Evolutionary conservation across 1,140 invertebrate species (phyloP), one percentile per base, ranked within the genome.

Genomic region (Leucophenga varia): DNA sequence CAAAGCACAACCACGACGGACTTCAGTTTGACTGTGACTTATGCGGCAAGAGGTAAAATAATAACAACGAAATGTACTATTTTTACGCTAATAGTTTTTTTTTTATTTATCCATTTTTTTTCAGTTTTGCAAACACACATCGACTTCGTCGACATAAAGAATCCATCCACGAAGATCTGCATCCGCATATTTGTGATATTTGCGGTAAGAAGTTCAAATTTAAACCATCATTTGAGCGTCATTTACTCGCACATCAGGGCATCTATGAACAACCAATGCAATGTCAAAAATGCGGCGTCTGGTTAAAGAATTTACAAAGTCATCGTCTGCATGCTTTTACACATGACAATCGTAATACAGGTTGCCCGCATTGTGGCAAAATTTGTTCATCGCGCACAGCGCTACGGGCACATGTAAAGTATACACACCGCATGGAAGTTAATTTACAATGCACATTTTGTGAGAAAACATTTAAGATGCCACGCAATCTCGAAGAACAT

Each of bases 131-230:
- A 3, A 68, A 68, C 18, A 45, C 65, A 0, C 64, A 64, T 22
- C 45, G 61, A 1, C 38, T 71, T 43, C 57, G 61, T 0, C 57
- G 67, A 3, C 70, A 73, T 30, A 67, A 64, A 5, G 59, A 70
- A 18, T 59, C 63, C 18, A 68, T 68, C 49, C 70, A 73, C 38
- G 67, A 73, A 36, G 57, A 72, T 20, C 47, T 64, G 17, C 53
- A 67, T 18, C 60, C 58, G 2, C 63, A 70, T 41, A 60, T 73
- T 17, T 73, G 70, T 44, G 70, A 73, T 22, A 67, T 64, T 13
- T 73, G 70, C 37, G 70, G 70, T 19, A 72, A 70, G 16, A 67
- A 64, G 43, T 73, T 68, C 32, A 73, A 73, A 30, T 68, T 61
- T 10, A 73, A 73, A 37, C 70, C 63, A 2, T 67, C 69, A 6